Evolutionary conservation across 2,888 invertebrate genomes (phyloP).

Genomic region (Apotomis betuletana): DNA sequence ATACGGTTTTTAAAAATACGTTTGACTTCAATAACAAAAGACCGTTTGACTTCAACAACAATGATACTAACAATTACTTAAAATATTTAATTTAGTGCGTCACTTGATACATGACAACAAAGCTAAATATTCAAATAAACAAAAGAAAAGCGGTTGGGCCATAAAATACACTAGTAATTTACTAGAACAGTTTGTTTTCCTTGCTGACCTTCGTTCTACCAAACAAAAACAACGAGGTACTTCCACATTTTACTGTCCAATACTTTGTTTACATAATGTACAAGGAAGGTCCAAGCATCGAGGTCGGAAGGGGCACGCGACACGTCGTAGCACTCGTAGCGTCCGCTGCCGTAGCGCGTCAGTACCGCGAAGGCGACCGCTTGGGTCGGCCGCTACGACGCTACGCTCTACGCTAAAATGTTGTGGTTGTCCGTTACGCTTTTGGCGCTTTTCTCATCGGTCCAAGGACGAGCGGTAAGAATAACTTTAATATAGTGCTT

Average conservation of each 20-base stretch:
- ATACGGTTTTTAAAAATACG: too few species aligned
- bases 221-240: slow-evolving; percentile 50
- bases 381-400: slow-evolving; percentile 66
- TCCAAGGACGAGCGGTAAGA: slow-evolving; percentile 81
- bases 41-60: too few species aligned
- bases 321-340: slow-evolving; percentile 48
- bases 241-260: slow-evolving; percentile 68
- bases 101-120: background rate
- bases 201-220: slow-evolving; percentile 30
- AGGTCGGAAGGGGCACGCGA: slow-evolving; percentile 48
- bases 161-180: slow-evolving; percentile 29
- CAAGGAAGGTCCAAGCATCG: slow-evolving; percentile 57
- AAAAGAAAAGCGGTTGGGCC: background rate
- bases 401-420: slow-evolving; percentile 61
- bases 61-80: too few species aligned
- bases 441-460: slow-evolving; percentile 73
- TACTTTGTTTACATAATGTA: slow-evolving; percentile 77
- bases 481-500: slow-evolving; percentile 49
- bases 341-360: slow-evolving; percentile 60
- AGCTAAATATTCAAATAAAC: slow-evolving; percentile 5
- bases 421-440: slow-evolving; percentile 68
- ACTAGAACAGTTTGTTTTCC: slow-evolving; percentile 26
- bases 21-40: too few species aligned
- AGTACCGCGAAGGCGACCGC: slow-evolving; percentile 74
- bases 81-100: background rate